Conservation (phyloP, 2,888 invertebrate species). For the Peribatodes rhomboidaria region DNA sequence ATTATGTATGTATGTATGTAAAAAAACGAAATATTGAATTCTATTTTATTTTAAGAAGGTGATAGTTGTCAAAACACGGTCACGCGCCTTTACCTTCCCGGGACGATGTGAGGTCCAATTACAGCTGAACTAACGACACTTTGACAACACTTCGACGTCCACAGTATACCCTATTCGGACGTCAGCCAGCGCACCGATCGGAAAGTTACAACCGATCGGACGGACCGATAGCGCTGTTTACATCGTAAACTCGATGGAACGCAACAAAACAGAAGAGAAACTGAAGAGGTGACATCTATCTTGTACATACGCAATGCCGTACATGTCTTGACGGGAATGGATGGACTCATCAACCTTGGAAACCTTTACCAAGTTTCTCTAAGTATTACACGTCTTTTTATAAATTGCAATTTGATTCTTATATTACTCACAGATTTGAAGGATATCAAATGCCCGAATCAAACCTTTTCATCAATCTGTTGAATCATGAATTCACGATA, state of each 20-base stretch:
- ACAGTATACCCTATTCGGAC: constrained; percentile 41
- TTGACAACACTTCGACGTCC: constrained; percentile 37
- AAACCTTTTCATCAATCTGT: not conserved
- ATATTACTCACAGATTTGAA: not conserved
- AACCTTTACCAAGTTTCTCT: not conserved
- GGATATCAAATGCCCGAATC: not conserved
- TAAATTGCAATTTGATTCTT: not conserved
- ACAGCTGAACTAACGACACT: constrained; percentile 49
- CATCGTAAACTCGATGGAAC: constrained; percentile 33
- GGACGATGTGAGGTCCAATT: constrained; percentile 55
- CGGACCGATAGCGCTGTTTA: constrained; percentile 32
- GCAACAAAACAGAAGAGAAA: constrained; percentile 28
- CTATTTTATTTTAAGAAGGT: not conserved
- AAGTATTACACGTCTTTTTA: no score
- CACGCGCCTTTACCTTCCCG: constrained; percentile 48
- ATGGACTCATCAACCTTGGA: not conserved
- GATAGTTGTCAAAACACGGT: constrained; percentile 50
- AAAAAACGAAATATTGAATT: not conserved
- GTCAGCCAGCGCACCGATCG: constrained; percentile 31
- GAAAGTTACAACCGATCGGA: constrained; percentile 39
- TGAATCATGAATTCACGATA: constrained; percentile 1
- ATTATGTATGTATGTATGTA: no score
- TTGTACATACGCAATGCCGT: constrained; percentile 5
- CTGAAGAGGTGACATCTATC: constrained; percentile 8
- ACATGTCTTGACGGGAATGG: not conserved